These are phyloP conservation scores for Coregonus ussuriensis DNA, from an alignment of 2,797 vertebrate genomes.

Conservation along the genomic window DNA sequence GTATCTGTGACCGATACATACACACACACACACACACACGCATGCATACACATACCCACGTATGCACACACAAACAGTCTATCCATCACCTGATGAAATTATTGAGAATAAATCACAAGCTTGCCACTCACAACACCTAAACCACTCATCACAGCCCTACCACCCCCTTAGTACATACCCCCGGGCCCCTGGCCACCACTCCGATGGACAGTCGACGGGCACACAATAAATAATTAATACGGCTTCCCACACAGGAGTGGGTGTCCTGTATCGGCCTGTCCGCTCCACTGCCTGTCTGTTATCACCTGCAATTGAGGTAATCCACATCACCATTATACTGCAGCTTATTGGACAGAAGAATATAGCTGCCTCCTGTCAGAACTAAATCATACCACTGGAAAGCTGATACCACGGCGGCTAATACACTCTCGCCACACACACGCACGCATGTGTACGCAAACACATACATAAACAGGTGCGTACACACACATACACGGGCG, in stretches of 20 bases:
- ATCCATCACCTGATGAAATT: not conserved
- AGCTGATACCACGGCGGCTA: conserved; percentile 71
- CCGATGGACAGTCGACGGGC: conserved; percentile 70
- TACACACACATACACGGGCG: conserved; percentile 14
- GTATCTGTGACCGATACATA: conserved; percentile 58
- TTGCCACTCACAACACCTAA: conserved; percentile 41
- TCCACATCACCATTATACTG: conserved; percentile 81
- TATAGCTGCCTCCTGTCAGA: conserved; percentile 75
- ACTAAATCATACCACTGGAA: conserved; percentile 68
- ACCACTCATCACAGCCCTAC: conserved; percentile 6
- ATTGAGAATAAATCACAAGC: conserved; percentile 57
- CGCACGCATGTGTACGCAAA: conserved; percentile 1
- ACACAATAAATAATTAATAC: conserved; percentile 90
- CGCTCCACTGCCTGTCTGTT: conserved; percentile 84
- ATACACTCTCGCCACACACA: conserved; percentile 44
- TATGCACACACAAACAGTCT: conserved; percentile 15
- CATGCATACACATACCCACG: conserved; percentile 21
- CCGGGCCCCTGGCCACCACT: conserved; percentile 42
- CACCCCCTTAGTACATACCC: conserved; percentile 45
- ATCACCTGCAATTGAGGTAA: conserved; percentile 89
- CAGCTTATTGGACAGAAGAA: conserved; percentile 82
- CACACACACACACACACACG: conserved; percentile 5
- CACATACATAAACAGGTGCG: conserved; percentile 13
- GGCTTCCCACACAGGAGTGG: conserved; percentile 82
- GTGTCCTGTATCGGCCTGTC: conserved; percentile 85